A percentile compares a stretch with the other conserved stretches of the same genome.
Evolutionary conservation across 1,140 invertebrate species (phyloP).

Genomic region (Leptinotarsa lineolata): DNA sequence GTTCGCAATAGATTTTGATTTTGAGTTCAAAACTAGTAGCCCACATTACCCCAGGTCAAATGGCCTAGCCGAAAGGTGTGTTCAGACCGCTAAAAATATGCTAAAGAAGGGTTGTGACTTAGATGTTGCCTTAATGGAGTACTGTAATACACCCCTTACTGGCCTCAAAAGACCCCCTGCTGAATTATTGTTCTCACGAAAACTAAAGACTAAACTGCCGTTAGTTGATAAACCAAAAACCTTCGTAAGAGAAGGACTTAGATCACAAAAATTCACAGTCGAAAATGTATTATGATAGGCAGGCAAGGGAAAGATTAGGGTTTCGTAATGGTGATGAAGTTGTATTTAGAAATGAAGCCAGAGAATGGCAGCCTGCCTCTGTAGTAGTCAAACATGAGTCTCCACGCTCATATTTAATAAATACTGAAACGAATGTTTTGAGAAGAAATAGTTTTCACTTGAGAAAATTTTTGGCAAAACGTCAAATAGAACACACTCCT

Average conservation of each 20-base stretch:
- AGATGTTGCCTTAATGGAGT: slow-evolving; percentile 1
- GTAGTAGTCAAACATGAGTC: background rate
- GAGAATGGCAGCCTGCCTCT: slow-evolving; percentile 7
- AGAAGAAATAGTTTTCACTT: slow-evolving; percentile 7
- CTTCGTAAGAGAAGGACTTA: background rate
- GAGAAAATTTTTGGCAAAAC: background rate
- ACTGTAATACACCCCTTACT: background rate
- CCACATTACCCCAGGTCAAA: slow-evolving; percentile 48
- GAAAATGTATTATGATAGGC: slow-evolving; percentile 1
- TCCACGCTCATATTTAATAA: slow-evolving; percentile 6
- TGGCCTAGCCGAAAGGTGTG: slow-evolving; percentile 46
- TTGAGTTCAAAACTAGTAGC: slow-evolving; percentile 16
- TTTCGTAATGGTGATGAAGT: background rate
- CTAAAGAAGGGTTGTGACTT: slow-evolving; percentile 38
- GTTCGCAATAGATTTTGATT: background rate
- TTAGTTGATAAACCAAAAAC: background rate
- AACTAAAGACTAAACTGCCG: background rate
- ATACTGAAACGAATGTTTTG: background rate
- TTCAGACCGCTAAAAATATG: slow-evolving; percentile 46
- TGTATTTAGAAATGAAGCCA: slow-evolving; percentile 4
- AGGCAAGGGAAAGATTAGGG: background rate
- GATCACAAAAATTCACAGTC: background rate
- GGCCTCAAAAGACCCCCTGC: background rate
- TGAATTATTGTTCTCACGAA: background rate
- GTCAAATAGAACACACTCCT: background rate